A percentile compares a stretch with the other conserved stretches of the same genome.
These are phyloP conservation scores for Muntiacus reevesi DNA, from an alignment of 2,113 vertebrate genomes.

Conservation along the genomic window DNA sequence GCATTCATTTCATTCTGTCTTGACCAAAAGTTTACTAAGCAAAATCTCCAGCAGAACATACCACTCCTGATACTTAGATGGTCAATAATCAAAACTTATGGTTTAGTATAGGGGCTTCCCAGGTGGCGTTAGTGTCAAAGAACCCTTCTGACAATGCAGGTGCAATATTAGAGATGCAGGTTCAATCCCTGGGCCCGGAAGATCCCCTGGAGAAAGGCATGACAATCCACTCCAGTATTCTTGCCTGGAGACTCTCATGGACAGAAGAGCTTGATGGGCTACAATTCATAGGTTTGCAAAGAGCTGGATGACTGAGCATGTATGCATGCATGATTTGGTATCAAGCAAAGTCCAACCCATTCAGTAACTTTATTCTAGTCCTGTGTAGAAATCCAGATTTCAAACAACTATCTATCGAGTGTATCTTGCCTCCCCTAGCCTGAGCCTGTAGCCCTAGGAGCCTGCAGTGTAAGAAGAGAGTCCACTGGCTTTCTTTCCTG, in stretches of 20 bases:
- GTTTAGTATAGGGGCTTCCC: not conserved
- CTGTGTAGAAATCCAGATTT: not conserved
- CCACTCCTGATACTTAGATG: not conserved
- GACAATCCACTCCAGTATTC: not conserved
- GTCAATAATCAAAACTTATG: not conserved
- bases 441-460: not conserved
- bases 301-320: not conserved
- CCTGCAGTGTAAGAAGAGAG: not conserved
- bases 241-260: not conserved
- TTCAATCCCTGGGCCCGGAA: not conserved
- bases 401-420: not conserved
- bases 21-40: not conserved
- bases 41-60: not conserved
- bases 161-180: not conserved
- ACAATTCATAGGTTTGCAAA: not conserved
- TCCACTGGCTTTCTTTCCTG: rapidly evolving
- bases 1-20: not conserved
- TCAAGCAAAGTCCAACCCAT: not conserved
- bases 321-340: not conserved
- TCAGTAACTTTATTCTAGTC: not conserved
- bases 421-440: not conserved
- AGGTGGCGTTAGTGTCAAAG: not conserved
- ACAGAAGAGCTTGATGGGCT: not conserved
- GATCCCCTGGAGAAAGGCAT: not conserved
- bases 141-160: not conserved